Evolutionary conservation across 2,797 vertebrate species (phyloP).

Genomic region (Argya squamiceps): DNA sequence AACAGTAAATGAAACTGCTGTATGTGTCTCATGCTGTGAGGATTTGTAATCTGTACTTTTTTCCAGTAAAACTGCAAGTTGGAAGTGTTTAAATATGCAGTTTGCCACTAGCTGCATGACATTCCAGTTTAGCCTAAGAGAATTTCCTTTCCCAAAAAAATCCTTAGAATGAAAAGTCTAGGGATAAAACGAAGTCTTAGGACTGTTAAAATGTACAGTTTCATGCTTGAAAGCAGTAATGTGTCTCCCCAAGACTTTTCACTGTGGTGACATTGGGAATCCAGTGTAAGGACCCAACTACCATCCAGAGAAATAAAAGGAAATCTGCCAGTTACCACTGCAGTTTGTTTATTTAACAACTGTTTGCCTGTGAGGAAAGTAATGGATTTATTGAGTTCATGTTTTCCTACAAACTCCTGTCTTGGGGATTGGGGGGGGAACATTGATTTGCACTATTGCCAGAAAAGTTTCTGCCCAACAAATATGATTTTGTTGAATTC

Average conservation of each 20-base stretch:
- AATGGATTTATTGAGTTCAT: not conserved
- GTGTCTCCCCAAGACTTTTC: not conserved
- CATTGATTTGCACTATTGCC: not conserved
- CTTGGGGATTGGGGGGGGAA: not conserved
- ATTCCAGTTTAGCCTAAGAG: not conserved
- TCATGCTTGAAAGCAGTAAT: not conserved
- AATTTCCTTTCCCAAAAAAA: not conserved
- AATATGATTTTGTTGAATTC: not conserved
- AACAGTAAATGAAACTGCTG: not conserved
- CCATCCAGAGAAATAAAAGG: not conserved
- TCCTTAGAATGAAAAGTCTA: not conserved
- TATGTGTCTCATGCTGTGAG: not conserved
- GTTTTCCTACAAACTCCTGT: constrained; percentile 6
- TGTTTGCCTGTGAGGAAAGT: not conserved
- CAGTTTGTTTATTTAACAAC: not conserved
- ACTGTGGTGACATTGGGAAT: not conserved
- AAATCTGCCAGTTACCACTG: not conserved
- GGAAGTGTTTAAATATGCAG: not conserved
- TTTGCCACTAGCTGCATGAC: not conserved
- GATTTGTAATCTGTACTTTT: not conserved
- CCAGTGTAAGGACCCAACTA: not conserved
- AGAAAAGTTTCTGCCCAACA: not conserved
- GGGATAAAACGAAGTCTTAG: not conserved
- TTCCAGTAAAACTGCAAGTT: not conserved
- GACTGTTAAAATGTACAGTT: not conserved